phyloP scores from a whole-genome alignment of 2,797 vertebrate species.

The Gambusia yucatana region DNA sequence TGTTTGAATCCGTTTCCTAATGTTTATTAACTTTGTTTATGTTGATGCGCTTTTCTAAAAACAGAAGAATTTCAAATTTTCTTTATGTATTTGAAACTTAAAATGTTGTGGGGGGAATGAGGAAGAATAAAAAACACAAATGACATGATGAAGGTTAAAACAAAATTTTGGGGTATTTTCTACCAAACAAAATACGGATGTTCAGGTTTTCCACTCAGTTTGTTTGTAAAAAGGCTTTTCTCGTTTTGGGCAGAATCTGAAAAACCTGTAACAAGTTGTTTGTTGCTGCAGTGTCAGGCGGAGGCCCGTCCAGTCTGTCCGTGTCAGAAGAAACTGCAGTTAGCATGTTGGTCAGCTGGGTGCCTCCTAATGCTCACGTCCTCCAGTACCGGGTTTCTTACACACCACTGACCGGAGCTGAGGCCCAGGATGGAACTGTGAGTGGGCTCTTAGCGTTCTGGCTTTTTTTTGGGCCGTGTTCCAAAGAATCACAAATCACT shows the following conservation, averaged over 20 bases:
- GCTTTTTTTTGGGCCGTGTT: accelerated
- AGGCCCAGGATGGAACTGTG: slow-evolving; percentile 83
- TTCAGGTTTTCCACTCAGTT: not conserved
- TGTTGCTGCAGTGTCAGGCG: slow-evolving; percentile 78
- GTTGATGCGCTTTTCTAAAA: not conserved
- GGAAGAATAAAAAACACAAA: not conserved
- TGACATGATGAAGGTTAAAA: not conserved
- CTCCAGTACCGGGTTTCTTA: slow-evolving; percentile 88
- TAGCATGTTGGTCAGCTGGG: slow-evolving; percentile 88
- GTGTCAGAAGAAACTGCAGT: slow-evolving; percentile 86
- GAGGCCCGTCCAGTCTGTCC: slow-evolving; percentile 83
- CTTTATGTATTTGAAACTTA: not conserved
- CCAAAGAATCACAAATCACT: not conserved
- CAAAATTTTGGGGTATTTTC: not conserved
- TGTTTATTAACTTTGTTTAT: not conserved
- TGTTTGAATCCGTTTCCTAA: not conserved
- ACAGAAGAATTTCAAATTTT: not conserved
- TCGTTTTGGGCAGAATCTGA: not conserved
- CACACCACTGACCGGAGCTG: slow-evolving; percentile 77
- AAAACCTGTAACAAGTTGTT: not conserved
- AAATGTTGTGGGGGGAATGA: not conserved
- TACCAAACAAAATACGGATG: not conserved
- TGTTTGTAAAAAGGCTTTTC: not conserved
- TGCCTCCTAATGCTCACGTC: slow-evolving; percentile 84
- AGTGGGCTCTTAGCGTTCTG: slow-evolving; percentile 43